Evolutionary conservation across 1,140 invertebrate species (phyloP).

Genomic region (Drosophila subpulchrella): DNA sequence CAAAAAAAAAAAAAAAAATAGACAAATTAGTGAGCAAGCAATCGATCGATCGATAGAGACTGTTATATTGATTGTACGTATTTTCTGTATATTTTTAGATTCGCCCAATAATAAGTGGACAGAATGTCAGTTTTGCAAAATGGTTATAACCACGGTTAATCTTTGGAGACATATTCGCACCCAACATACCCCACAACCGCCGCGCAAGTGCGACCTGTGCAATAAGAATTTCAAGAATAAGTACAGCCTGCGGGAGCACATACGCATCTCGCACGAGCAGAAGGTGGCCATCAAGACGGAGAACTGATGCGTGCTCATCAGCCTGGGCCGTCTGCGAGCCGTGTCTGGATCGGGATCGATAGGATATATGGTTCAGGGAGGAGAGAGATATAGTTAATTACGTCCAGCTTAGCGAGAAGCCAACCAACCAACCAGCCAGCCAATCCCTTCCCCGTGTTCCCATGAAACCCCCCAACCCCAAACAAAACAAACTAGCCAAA

Average conservation of each 20-base stretch:
- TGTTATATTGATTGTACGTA: slow-evolving; percentile 63
- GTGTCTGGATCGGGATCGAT: neutral
- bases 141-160: slow-evolving; percentile 84
- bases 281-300: slow-evolving; percentile 79
- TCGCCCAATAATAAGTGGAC: slow-evolving; percentile 85
- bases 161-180: slow-evolving; percentile 85
- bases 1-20: slow-evolving; percentile 35
- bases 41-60: slow-evolving; percentile 12
- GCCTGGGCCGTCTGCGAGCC: neutral
- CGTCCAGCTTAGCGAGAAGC: slow-evolving; percentile 31
- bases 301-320: slow-evolving; percentile 74
- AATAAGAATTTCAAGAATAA: slow-evolving; percentile 85
- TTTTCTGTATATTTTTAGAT: slow-evolving; percentile 85
- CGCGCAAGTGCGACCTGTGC: slow-evolving; percentile 84
- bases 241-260: slow-evolving; percentile 83
- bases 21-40: neutral
- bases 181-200: slow-evolving; percentile 84
- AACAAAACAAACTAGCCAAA: slow-evolving; percentile 24
- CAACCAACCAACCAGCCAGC: slow-evolving; percentile 3
- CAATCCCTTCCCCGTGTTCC: slow-evolving; percentile 3
- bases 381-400: slow-evolving; percentile 37
- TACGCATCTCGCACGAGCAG: slow-evolving; percentile 84
- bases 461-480: neutral
- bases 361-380: slow-evolving; percentile 1
- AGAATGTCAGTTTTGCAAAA: slow-evolving; percentile 85